Percentiles rank a stretch among this genome's conserved stretches.
These are phyloP conservation scores for Nesoenas mayeri DNA, from an alignment of 2,113 vertebrate species.

Conservation along the genomic window DNA sequence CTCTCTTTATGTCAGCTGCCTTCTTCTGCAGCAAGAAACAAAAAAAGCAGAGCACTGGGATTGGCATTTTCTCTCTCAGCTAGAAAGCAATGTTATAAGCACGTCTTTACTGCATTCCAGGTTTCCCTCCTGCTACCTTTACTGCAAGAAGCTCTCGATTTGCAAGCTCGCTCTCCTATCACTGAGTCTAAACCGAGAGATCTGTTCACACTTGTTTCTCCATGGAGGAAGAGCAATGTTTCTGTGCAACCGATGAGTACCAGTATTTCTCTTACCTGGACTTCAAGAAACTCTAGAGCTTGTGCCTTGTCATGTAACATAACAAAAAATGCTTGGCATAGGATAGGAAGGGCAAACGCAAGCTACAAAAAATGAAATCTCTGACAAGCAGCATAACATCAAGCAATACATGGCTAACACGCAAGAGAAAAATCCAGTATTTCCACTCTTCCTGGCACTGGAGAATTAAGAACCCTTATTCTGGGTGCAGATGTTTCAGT, in stretches of 20 bases:
- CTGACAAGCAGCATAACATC: background rate
- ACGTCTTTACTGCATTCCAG: background rate
- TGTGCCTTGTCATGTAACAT: background rate
- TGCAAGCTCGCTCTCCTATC: background rate
- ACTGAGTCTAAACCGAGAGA: background rate
- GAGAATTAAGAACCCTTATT: background rate
- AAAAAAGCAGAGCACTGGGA: background rate
- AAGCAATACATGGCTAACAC: accelerated
- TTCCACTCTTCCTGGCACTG: background rate
- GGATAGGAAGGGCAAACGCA: background rate
- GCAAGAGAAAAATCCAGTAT: background rate
- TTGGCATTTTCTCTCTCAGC: background rate
- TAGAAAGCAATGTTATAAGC: background rate
- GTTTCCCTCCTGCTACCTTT: background rate
- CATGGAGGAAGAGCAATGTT: background rate
- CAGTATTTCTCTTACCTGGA: background rate
- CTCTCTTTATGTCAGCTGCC: background rate
- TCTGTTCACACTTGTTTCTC: background rate
- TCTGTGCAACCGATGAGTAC: background rate
- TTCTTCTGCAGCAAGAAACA: background rate
- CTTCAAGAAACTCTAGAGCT: background rate
- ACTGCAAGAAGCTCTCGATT: background rate
- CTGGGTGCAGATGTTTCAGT: background rate
- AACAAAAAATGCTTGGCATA: background rate
- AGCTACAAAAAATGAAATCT: background rate